A percentile compares a stretch with the other conserved stretches of the same genome.
Conservation (phyloP, 2,888 invertebrate species). For the Drosophila prolongata region DNA sequence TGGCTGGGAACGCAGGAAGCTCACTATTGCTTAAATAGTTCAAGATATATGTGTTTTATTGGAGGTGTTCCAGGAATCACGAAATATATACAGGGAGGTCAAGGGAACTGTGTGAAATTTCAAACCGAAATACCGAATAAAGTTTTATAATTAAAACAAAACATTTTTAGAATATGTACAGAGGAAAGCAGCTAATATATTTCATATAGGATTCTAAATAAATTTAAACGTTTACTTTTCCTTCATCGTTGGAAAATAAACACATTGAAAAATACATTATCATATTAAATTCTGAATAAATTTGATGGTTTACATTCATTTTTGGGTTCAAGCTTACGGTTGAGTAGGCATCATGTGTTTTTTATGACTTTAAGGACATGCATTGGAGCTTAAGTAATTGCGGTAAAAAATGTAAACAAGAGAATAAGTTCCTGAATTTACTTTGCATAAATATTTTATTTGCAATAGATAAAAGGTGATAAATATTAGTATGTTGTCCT, state of each 20-base stretch:
- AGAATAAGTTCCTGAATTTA: neutral
- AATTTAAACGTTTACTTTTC: no score
- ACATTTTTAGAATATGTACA: no score
- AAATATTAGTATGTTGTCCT: neutral
- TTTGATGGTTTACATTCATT: neutral
- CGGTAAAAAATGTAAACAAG: neutral
- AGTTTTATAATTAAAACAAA: no score
- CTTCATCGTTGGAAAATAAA: neutral
- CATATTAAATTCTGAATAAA: conserved; percentile 8
- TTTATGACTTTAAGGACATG: conserved; percentile 1
- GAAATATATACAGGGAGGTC: neutral
- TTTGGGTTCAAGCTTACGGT: neutral
- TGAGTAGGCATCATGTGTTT: conserved; percentile 2
- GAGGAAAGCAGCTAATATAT: no score
- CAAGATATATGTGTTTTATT: conserved; percentile 32
- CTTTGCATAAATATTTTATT: conserved; percentile 6
- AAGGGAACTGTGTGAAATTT: neutral
- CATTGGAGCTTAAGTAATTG: conserved; percentile 6
- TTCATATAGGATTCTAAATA: no score
- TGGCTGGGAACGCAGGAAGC: conserved; percentile 15
- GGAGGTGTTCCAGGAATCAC: conserved; percentile 23
- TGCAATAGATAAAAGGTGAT: neutral
- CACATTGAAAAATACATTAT: conserved; percentile 7
- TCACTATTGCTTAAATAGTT: conserved; percentile 69
- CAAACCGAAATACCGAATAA: no score